Base-by-base conservation (phyloP, 2,888 invertebrate genomes). In the Phasia obesa region DNA sequence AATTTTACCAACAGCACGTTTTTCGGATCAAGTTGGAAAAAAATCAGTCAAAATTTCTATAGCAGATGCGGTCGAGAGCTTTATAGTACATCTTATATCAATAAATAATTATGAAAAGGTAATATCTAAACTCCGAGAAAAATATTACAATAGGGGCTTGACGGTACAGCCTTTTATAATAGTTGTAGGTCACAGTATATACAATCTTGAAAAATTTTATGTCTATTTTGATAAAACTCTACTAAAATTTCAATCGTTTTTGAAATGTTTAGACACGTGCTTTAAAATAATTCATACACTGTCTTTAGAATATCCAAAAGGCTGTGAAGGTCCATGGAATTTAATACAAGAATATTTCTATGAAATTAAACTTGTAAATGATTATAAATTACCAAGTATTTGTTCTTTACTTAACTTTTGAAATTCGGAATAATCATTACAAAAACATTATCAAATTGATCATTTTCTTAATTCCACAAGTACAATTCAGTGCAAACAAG, bases 141-240 rank as follows among this genome's bases (percentile, higher is more conserved):
- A 59, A 35, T 59, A 38, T 38, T 59, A 21, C n/a, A 59, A 35
- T 21, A 59, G 38, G 3, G 59, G 31, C 9, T 13, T 59, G 11
- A 38, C 59, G 4, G 35, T 27, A 11, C 59, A 59, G 15, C 73
- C 62, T 2, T 13, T 73, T 23, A 35, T 62, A 60, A 60, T 60
- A 38, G 73, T 62, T 47, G 55, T 62, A 55, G 55, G 27, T 7
- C 2, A 21, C 9, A 71, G 51, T 25, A 49, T 71, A 35, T 57
- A 71, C 38, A 15, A 71, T n/a, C 23, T 71, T 4, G 49, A 78
- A 21, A 23, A 62, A 6, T 81, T 81, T 69, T 81, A 69, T 35
- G 38, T 81, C 5, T 75, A 69, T 42, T 83, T 83, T 21, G 59
- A 83, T 38, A 78, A 79, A 27, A 75, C 23, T 2, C 21, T 83